Evolutionary conservation across 2,888 invertebrate species (phyloP), one percentile per base, ranked within the genome.

Genomic region (Diadegma fenestrale): DNA sequence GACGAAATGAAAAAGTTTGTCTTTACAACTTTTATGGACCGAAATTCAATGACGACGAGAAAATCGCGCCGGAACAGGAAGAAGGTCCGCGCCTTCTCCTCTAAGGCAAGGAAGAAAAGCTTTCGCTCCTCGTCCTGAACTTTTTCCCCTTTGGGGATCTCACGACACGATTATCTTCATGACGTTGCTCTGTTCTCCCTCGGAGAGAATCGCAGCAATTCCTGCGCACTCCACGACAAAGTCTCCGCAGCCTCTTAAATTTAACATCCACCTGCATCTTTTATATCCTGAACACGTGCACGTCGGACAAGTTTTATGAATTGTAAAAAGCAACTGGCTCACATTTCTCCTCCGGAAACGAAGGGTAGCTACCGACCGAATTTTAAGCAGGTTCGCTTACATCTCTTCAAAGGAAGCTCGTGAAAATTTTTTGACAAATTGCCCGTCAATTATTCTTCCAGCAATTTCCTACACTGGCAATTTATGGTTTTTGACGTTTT

Each of bases 221-320:
- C n/a, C 51, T 19, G 48, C 26, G 45, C 26, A 30, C 17, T 45
- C n/a, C n/a, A 1, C 2, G 12, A 69, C 10, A 10, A n/a, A 69
- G n/a, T n/a, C 8, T 19, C 69, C 68, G 45, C 26, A 22, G 14
- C 43, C 30, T 19, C 33, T 51, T 51, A 58, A 37, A 30, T 69
- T 51, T 30, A n/a, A 30, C 33, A 33, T 22, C 8, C 41, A 19
- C 26, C 14, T 22, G 61, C 43, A 73, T 58, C 26, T 61, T 73
- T 61, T n/a, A 73, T 17, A 73, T n/a, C 37, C 33, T 8, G 17
- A 61, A 26, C n/a, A 61, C 17, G 61, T 58, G 61, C n/a, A 61
- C n/a, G 37, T 37, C 37, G 2, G 26, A 26, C n/a, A 43, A 30
- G 17, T 73, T 61, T 73, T 43, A 61, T 33, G 54, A 54, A 26